Percentiles rank a stretch among this genome's conserved stretches.
These are phyloP conservation scores for Phalloptychus januarius DNA, from an alignment of 2,797 vertebrate genomes.

Conservation along the genomic window DNA sequence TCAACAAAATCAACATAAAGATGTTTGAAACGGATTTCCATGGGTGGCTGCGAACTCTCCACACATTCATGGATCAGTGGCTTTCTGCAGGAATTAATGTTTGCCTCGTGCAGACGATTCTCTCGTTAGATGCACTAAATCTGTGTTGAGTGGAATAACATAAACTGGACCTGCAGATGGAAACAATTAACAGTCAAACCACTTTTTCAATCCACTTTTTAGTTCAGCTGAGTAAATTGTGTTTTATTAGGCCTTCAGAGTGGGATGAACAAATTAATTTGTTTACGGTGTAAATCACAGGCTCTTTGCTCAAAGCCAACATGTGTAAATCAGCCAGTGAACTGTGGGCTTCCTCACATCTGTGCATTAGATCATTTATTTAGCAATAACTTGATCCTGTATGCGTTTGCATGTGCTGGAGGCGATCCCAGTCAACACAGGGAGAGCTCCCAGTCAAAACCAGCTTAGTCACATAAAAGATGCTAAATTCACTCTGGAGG, in stretches of 20 bases:
- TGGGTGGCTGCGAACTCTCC: neutral
- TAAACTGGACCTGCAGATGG: slow-evolving; percentile 52
- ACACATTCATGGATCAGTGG: neutral
- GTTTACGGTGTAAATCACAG: slow-evolving; percentile 19
- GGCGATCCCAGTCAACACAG: too few relatives aligned
- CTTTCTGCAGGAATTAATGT: neutral
- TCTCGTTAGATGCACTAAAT: slow-evolving; percentile 1
- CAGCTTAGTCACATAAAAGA: neutral
- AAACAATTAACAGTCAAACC: slow-evolving; percentile 60
- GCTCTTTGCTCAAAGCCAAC: neutral
- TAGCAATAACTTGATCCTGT: neutral
- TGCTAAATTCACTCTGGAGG: neutral
- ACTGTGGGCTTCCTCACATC: neutral
- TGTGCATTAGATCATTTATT: neutral
- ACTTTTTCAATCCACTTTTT: slow-evolving; percentile 32
- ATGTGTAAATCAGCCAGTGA: slow-evolving; percentile 18
- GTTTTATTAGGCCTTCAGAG: slow-evolving; percentile 36
- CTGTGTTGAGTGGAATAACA: slow-evolving; percentile 8
- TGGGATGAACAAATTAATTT: slow-evolving; percentile 43
- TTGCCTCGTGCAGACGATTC: neutral
- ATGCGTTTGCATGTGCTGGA: neutral
- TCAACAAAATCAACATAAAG: neutral
- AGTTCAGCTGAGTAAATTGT: slow-evolving; percentile 51
- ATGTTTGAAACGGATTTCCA: neutral
- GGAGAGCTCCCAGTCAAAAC: neutral